phyloP scores from a whole-genome alignment of 2,888 invertebrate species.

The Oscheius myriophilus region DNA sequence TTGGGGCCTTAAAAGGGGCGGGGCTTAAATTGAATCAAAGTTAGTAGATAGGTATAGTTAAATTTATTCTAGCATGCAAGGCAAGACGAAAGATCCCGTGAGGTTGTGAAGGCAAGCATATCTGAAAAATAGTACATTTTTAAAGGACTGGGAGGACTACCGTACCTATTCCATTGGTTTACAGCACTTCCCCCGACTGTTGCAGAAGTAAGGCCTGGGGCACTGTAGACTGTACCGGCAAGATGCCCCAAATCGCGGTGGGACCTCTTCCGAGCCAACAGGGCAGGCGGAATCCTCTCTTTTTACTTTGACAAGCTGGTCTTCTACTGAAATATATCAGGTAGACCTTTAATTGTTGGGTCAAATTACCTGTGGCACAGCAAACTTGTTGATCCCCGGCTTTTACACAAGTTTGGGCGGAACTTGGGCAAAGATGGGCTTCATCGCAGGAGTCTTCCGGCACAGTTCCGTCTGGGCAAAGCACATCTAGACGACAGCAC shows the following conservation, averaged over 20 bases:
- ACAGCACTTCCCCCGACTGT: slow-evolving; percentile 52
- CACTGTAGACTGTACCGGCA: slow-evolving; percentile 60
- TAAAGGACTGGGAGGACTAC: neutral
- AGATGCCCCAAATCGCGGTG: slow-evolving; percentile 45
- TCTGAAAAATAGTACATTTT: neutral
- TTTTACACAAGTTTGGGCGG: slow-evolving; percentile 46
- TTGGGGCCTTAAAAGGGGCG: too few relatives aligned
- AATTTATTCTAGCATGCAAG: slow-evolving; percentile 4
- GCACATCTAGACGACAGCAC: slow-evolving; percentile 47
- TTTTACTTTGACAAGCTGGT: slow-evolving; percentile 1
- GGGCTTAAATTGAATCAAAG: too few relatives aligned
- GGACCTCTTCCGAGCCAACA: slow-evolving; percentile 43
- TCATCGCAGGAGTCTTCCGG: slow-evolving; percentile 51
- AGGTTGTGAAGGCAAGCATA: neutral
- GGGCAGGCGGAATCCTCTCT: slow-evolving; percentile 39
- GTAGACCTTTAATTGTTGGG: neutral
- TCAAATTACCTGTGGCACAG: slow-evolving; percentile 26
- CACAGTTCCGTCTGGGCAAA: slow-evolving; percentile 55
- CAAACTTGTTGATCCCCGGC: slow-evolving; percentile 28
- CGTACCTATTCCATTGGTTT: slow-evolving; percentile 24
- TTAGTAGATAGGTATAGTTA: neutral
- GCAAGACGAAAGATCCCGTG: slow-evolving; percentile 1
- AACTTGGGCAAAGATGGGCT: slow-evolving; percentile 50
- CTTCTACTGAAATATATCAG: slow-evolving; percentile 6
- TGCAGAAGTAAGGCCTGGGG: slow-evolving; percentile 60